phyloP scores from a whole-genome alignment of 2,113 vertebrate genomes.

The Corythoichthys intestinalis region DNA sequence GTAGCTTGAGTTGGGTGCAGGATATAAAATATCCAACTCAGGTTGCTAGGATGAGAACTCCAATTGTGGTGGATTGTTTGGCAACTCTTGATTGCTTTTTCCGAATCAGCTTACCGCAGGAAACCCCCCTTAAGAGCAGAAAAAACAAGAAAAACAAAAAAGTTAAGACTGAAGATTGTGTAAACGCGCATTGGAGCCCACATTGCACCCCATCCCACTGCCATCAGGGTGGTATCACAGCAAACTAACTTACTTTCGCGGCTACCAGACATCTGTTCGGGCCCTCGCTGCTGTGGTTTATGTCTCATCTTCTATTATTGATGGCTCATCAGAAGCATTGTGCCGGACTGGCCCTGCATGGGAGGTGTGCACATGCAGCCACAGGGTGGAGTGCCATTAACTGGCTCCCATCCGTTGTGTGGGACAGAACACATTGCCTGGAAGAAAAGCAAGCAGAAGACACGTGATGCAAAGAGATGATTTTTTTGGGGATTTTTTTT shows the following conservation, averaged over 20 bases:
- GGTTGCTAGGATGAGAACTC: constrained; percentile 65
- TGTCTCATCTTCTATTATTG: constrained; percentile 60
- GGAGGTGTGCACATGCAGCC: constrained; percentile 43
- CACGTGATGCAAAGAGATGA: background rate
- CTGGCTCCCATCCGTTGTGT: constrained; percentile 52
- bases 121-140: constrained; percentile 70
- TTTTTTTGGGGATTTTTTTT: background rate
- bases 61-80: constrained; percentile 72
- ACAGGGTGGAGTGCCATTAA: constrained; percentile 42
- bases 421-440: constrained; percentile 21
- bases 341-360: constrained; percentile 36
- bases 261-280: background rate
- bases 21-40: constrained; percentile 72
- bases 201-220: constrained; percentile 60
- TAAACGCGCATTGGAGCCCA: constrained; percentile 61
- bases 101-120: constrained; percentile 68
- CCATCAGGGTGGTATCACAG: constrained; percentile 50
- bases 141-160: constrained; percentile 44
- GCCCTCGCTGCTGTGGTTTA: constrained; percentile 44
- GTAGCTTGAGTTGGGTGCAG: constrained; percentile 61
- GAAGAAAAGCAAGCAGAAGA: constrained; percentile 19
- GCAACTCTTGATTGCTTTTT: constrained; percentile 77
- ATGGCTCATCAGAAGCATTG: constrained; percentile 38
- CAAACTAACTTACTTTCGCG: constrained; percentile 3
- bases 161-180: constrained; percentile 62